Conservation (phyloP, 1,140 invertebrate species). For the Lerema accius region DNA sequence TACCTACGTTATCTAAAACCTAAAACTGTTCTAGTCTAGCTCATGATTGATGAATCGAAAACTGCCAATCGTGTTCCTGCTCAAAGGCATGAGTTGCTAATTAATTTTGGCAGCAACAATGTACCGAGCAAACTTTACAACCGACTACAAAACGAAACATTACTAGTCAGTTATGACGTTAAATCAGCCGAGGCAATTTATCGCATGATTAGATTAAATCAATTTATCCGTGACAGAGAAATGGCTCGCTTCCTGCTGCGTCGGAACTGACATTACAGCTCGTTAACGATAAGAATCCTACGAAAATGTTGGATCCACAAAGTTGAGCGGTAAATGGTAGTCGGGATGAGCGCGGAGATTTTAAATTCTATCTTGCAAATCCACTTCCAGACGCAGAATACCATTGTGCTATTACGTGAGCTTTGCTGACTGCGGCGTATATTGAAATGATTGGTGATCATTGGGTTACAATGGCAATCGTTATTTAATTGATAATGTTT, state of each 20-base stretch:
- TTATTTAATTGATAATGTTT: background rate
- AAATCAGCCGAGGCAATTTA: constrained; percentile 56
- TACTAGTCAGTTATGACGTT: constrained; percentile 37
- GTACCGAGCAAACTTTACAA: constrained; percentile 5
- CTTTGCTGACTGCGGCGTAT: constrained; percentile 14
- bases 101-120: constrained; percentile 16
- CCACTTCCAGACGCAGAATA: constrained; percentile 18
- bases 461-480: background rate
- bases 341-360: constrained; percentile 29
- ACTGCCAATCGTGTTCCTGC: background rate
- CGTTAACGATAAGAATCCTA: constrained; percentile 62
- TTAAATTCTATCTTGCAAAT: constrained; percentile 23
- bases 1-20: too few relatives aligned
- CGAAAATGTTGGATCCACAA: constrained; percentile 46
- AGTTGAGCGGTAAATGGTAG: constrained; percentile 33
- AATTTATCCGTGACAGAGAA: constrained; percentile 70
- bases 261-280: constrained; percentile 60
- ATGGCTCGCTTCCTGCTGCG: constrained; percentile 66
- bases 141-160: constrained; percentile 12
- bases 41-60: constrained; percentile 2
- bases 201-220: constrained; percentile 72
- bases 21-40: background rate
- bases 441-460: background rate
- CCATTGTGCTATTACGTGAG: constrained; percentile 27
- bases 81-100: constrained; percentile 13